Conservation (phyloP, 2,797 vertebrate genomes). For the Dermochelys coriacea region DNA sequence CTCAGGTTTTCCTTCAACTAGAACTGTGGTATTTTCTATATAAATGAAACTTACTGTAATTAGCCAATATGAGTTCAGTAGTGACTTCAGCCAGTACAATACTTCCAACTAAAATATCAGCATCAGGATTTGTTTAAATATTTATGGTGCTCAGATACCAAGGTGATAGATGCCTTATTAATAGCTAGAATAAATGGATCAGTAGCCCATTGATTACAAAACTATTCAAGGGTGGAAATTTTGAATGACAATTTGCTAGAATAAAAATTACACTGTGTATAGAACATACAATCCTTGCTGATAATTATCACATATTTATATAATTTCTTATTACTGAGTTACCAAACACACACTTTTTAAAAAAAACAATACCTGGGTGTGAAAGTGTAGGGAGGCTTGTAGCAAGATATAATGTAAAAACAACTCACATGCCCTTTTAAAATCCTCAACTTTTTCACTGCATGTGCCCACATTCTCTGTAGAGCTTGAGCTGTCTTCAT, state of each 20-base stretch:
- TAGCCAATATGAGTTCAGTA: constrained; percentile 44
- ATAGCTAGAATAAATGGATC: constrained; percentile 24
- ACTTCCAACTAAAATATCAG: constrained; percentile 43
- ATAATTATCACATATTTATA: constrained; percentile 1
- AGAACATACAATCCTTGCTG: background rate
- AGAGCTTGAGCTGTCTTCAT: constrained; percentile 90
- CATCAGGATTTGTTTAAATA: constrained; percentile 38
- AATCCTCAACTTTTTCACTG: constrained; percentile 91
- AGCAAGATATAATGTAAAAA: constrained; percentile 51
- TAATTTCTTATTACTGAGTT: constrained; percentile 29
- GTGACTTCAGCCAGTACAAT: background rate
- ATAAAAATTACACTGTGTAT: background rate
- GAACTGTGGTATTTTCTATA: constrained; percentile 21
- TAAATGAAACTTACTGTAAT: constrained; percentile 35
- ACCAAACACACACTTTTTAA: background rate
- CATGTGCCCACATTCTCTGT: constrained; percentile 91
- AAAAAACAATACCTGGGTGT: background rate
- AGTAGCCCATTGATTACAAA: constrained; percentile 13
- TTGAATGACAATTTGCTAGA: background rate
- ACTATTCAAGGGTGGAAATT: background rate
- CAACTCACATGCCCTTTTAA: constrained; percentile 91
- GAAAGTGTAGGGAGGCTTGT: background rate
- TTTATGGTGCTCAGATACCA: background rate
- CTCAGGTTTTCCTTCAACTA: background rate
- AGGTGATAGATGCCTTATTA: constrained; percentile 23